phyloP scores from a whole-genome alignment of 2,888 invertebrate species.

The Chelonus formosanus region DNA sequence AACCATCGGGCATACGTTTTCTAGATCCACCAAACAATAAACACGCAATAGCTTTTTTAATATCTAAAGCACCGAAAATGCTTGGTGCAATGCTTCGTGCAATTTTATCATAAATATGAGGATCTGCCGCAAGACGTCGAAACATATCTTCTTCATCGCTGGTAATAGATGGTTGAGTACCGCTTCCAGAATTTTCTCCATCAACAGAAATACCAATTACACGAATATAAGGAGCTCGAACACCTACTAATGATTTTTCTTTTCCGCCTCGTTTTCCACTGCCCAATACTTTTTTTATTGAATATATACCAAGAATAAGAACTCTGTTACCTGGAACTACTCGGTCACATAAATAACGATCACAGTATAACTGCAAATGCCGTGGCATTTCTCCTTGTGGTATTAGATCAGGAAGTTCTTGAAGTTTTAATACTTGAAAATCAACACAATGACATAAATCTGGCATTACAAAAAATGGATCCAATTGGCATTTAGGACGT shows the following conservation, averaged over 20 bases:
- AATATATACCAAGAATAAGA: slow-evolving; percentile 92
- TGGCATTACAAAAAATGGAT: slow-evolving; percentile 98
- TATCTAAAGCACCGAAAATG: slow-evolving; percentile 92
- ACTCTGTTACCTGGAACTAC: slow-evolving; percentile 97
- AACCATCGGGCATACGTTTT: slow-evolving; percentile 91
- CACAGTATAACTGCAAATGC: slow-evolving; percentile 93
- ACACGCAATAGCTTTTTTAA: slow-evolving; percentile 96
- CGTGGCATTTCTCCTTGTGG: slow-evolving; percentile 98
- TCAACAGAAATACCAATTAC: slow-evolving; percentile 93
- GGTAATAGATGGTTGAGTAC: slow-evolving; percentile 66
- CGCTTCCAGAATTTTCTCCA: slow-evolving; percentile 77
- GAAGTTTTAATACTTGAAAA: slow-evolving; percentile 96
- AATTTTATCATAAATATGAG: slow-evolving; percentile 88
- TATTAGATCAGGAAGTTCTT: slow-evolving; percentile 93
- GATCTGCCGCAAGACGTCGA: slow-evolving; percentile 81
- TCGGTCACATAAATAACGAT: slow-evolving; percentile 91
- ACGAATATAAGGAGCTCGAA: slow-evolving; percentile 92
- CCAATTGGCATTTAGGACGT: slow-evolving; percentile 90
- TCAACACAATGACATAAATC: slow-evolving; percentile 98
- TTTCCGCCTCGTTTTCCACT: slow-evolving; percentile 74
- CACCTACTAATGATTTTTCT: slow-evolving; percentile 86
- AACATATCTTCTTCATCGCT: slow-evolving; percentile 84
- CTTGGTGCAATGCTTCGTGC: slow-evolving; percentile 95
- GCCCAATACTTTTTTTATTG: slow-evolving; percentile 87
- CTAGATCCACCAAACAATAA: slow-evolving; percentile 92